Evolutionary conservation across 2,797 vertebrate species (phyloP).

Genomic region (Poecilia wingei): DNA sequence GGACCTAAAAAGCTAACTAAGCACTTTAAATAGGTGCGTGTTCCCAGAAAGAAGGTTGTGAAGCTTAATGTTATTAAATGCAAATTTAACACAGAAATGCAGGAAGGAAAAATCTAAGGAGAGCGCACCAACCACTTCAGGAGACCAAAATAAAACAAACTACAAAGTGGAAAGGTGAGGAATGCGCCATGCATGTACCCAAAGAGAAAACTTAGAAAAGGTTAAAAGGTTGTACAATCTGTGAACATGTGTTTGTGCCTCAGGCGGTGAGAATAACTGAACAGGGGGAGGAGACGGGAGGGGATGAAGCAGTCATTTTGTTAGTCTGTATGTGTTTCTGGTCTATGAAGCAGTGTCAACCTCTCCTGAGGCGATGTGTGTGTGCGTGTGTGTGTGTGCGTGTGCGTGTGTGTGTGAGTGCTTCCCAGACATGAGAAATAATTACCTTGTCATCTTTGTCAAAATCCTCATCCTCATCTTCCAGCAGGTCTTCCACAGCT

Average conservation of each 20-base stretch:
- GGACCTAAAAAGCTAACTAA: constrained; percentile 79
- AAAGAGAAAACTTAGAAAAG: constrained; percentile 61
- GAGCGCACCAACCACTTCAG: constrained; percentile 23
- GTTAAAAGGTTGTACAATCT: constrained; percentile 72
- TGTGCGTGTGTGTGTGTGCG: constrained; percentile 10
- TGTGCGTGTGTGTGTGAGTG: constrained; percentile 11
- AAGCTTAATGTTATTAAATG: constrained; percentile 39
- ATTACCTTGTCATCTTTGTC: constrained; percentile 99
- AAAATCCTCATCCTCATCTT: constrained; percentile 98
- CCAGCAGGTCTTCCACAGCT: constrained; percentile 96
- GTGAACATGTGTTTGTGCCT: constrained; percentile 65
- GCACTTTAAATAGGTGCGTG: constrained; percentile 72
- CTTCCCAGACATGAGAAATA: constrained; percentile 84
- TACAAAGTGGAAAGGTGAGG: constrained; percentile 35
- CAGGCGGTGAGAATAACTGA: constrained; percentile 54
- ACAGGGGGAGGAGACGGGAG: constrained; percentile 41
- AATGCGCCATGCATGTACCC: constrained; percentile 35
- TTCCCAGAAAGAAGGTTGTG: constrained; percentile 64
- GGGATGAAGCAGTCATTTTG: constrained; percentile 58
- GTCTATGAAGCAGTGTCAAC: constrained; percentile 59
- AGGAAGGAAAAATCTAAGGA: constrained; percentile 26
- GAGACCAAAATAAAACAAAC: constrained; percentile 32
- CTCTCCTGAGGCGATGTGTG: constrained; percentile 57
- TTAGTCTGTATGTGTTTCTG: constrained; percentile 70
- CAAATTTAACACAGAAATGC: constrained; percentile 41